Evolutionary conservation across 2,888 invertebrate species (phyloP).

Genomic region (Metacarcinus magister): DNA sequence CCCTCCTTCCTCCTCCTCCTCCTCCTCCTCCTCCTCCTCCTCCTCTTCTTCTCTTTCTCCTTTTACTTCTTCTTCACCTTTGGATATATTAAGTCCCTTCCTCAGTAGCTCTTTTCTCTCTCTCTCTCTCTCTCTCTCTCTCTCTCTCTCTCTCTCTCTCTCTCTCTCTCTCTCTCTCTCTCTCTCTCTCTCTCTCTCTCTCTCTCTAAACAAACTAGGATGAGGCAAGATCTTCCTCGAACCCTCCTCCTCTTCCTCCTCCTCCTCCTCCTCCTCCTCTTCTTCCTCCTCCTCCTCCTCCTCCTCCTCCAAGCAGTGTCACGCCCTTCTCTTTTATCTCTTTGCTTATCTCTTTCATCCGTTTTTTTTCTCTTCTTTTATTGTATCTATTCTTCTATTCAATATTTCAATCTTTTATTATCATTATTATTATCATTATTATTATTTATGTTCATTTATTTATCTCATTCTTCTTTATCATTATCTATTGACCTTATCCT

Average conservation of each 20-base stretch:
- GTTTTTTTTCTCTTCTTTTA: neutral
- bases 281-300: neutral
- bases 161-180: conserved; percentile 40
- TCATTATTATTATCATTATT: neutral
- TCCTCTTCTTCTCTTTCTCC: too few species aligned
- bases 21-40: too few species aligned
- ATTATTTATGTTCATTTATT: neutral
- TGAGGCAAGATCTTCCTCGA: neutral
- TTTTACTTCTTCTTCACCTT: too few species aligned
- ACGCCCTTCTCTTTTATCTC: neutral
- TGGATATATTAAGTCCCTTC: too few species aligned
- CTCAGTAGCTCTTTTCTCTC: neutral
- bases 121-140: too few species aligned
- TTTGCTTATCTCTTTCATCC: neutral
- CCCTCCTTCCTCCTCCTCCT: too few species aligned
- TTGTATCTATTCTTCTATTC: neutral
- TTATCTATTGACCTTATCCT: too few species aligned
- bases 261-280: neutral
- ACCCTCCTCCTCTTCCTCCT: neutral
- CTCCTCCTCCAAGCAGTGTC: neutral
- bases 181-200: conserved; percentile 50
- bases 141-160: neutral
- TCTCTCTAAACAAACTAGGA: conserved; percentile 7
- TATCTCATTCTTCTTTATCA: too few species aligned
- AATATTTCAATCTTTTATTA: neutral